Base-by-base conservation (phyloP, 2,113 vertebrate genomes). In the Alouatta palliata region DNA sequence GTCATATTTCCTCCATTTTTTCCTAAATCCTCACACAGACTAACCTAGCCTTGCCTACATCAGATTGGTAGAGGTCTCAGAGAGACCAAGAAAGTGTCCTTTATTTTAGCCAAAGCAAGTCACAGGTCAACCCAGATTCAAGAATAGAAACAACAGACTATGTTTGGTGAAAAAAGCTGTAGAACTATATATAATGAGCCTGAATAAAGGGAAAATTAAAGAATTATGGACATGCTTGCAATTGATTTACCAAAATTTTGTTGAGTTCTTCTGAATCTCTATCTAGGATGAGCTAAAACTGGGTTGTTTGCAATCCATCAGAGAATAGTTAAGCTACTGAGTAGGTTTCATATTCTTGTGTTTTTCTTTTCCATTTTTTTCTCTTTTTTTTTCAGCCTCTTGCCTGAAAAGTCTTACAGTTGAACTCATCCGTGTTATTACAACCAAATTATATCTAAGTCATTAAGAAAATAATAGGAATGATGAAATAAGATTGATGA, bases 381-480 rank as follows among this genome's bases (percentile, higher is more conserved):
- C 6, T 8, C 25, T 82, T 95, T 79, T 9, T 0, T 32, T 56
- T 56, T 90, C 10, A 54, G 47, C 30, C 1, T 83, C 9, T 92
- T 83, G 8, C 13, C 19, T 96, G 49, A 6, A 96, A 87, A 95
- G 2, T 1, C 27, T 94, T 89, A 2, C 6, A 75, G 5, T 27
- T 86, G 32, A 82, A 80, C 23, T 87, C 35, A 77, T 19, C 93
- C 73, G 83, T 49, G 7, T 47, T 97, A 92, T 68, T 64, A 76
- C 10, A 90, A 94, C 40, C 19, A 95, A 96, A 90, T 87, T 76
- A 95, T 85, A 71, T 86, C 3, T 4, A 73, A 87, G n/a, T 90
- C 43, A 90, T 76, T 94, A 83, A 87, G 47, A 80, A 91, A 76
- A 88, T 76, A 95, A 68, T 80, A 96, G 82, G 20, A 96, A 86